phyloP scores from a whole-genome alignment of 1,140 invertebrate genomes.

The Pachypeltis micranthus region DNA sequence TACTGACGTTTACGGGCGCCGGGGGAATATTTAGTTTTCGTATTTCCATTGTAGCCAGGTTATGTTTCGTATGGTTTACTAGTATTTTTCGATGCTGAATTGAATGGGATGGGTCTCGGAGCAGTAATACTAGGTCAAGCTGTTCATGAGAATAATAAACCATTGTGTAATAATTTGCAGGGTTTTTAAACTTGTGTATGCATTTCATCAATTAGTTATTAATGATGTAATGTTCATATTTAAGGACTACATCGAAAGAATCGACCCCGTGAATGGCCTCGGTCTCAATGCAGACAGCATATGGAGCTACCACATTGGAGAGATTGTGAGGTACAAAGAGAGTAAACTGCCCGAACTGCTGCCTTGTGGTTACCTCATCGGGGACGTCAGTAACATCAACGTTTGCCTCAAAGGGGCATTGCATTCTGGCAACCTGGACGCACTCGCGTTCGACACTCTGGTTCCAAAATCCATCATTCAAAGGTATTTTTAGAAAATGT shows the following conservation, averaged over 20 bases:
- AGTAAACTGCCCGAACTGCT: slow-evolving; percentile 62
- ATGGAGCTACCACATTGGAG: slow-evolving; percentile 82
- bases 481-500: too few relatives aligned
- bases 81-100: too few relatives aligned
- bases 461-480: slow-evolving; percentile 94
- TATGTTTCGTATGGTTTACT: too few relatives aligned
- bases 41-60: background rate
- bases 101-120: too few relatives aligned
- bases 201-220: background rate
- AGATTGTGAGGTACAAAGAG: slow-evolving; percentile 59
- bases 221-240: slow-evolving; percentile 25
- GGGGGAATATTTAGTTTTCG: too few relatives aligned
- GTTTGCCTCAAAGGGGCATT: slow-evolving; percentile 56
- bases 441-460: slow-evolving; percentile 87
- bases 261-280: slow-evolving; percentile 84
- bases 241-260: slow-evolving; percentile 75
- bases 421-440: slow-evolving; percentile 79
- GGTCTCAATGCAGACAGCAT: slow-evolving; percentile 82
- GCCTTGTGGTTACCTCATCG: slow-evolving; percentile 86
- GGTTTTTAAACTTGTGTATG: too few relatives aligned
- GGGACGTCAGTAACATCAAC: slow-evolving; percentile 53
- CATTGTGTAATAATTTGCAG: too few relatives aligned
- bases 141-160: too few relatives aligned
- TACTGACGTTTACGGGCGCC: too few relatives aligned
- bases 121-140: too few relatives aligned